A percentile compares a stretch with the other conserved stretches of the same genome.
These are phyloP conservation scores for Creontiades dilutus DNA, from an alignment of 2,888 invertebrate genomes.

Conservation along the genomic window DNA sequence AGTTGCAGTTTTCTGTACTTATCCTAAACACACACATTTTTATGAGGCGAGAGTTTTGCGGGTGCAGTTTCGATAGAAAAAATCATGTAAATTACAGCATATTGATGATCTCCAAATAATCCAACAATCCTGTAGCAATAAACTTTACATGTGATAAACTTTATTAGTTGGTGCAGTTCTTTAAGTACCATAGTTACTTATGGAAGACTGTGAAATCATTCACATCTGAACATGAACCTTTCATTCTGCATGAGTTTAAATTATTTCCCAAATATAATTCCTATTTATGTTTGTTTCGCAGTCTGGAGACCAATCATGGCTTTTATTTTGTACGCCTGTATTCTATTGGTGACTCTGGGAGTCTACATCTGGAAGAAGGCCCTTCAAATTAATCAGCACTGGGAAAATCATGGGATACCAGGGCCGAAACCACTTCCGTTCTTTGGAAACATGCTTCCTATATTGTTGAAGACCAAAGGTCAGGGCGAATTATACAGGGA, in stretches of 20 bases:
- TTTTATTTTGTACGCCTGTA: neutral
- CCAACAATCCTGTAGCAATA: no score
- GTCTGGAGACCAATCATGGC: neutral
- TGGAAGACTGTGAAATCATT: no score
- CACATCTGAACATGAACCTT: neutral
- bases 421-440: conserved; percentile 59
- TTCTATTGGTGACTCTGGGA: neutral
- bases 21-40: no score
- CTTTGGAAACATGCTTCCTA: conserved; percentile 69
- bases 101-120: no score
- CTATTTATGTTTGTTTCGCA: no score
- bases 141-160: no score
- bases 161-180: no score
- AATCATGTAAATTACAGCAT: no score
- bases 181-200: no score
- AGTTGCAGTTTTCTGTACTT: no score
- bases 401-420: conserved; percentile 63
- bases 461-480: neutral
- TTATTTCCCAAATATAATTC: neutral
- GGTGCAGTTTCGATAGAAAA: no score
- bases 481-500: neutral
- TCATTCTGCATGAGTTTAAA: neutral
- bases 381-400: conserved; percentile 60
- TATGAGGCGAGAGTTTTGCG: no score
- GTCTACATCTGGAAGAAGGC: conserved; percentile 10